These are phyloP conservation scores for Dysidea cf. avara DNA, from an alignment of 37 sponge, comb jelly and placozoan genomes.

Conservation along the genomic window DNA sequence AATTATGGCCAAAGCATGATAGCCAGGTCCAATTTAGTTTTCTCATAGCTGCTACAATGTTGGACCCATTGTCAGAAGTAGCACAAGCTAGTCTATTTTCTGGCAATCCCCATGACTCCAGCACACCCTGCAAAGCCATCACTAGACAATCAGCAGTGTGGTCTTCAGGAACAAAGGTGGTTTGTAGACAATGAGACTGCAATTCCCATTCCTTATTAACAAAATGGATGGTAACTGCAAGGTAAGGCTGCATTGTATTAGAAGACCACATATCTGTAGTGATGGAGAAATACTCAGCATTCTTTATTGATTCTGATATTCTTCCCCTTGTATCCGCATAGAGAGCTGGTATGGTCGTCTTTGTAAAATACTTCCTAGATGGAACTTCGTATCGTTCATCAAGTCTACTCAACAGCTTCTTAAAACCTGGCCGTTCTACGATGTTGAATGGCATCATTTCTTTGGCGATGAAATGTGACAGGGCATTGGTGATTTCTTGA, in stretches of 20 bases:
- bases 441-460: background rate
- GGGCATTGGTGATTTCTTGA: constrained; percentile 30
- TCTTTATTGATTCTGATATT: constrained; percentile 8
- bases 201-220: constrained; percentile 22
- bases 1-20: constrained; percentile 46
- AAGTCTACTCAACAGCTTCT: no score
- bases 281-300: constrained; percentile 10
- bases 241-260: constrained; percentile 18
- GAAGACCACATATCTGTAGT: constrained; percentile 30
- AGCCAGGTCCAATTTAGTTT: constrained; percentile 12
- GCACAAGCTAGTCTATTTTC: background rate
- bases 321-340: constrained; percentile 24
- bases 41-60: constrained; percentile 10
- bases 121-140: constrained; percentile 6
- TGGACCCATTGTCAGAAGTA: constrained; percentile 30
- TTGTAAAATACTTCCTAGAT: constrained; percentile 14
- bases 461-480: constrained; percentile 33
- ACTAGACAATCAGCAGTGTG: constrained; percentile 22
- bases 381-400: constrained; percentile 30
- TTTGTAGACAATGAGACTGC: constrained; percentile 5
- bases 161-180: constrained; percentile 23
- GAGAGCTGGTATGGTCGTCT: constrained; percentile 17
- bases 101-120: constrained; percentile 28
- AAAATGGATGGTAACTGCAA: constrained; percentile 33
- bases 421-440: no score